phyloP scores from a whole-genome alignment of 1,140 invertebrate genomes.

The Cataglyphis hispanica region DNA sequence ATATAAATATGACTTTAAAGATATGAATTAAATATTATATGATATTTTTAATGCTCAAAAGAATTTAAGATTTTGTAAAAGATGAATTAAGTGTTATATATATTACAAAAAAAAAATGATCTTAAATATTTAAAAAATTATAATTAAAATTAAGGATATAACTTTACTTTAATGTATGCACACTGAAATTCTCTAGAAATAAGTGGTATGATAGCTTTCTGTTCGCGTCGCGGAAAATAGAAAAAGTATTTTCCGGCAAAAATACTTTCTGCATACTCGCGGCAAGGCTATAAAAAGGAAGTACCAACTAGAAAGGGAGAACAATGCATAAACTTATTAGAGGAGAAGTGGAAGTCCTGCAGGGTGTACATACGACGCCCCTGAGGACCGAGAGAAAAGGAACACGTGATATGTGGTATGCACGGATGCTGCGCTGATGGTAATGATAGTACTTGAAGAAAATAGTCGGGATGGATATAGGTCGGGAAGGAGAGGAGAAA shows the following conservation, averaged over 20 bases:
- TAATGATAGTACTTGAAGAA: constrained; percentile 54
- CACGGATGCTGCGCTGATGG: constrained; percentile 7
- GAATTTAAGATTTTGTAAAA: not conserved
- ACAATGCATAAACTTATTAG: constrained; percentile 65
- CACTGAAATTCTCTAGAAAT: not conserved
- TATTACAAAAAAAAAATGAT: not conserved
- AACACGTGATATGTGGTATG: not conserved
- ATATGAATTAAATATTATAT: not conserved
- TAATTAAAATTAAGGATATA: not conserved
- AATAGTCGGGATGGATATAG: not conserved
- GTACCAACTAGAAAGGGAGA: constrained; percentile 21
- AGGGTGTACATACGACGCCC: constrained; percentile 23
- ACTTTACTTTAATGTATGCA: not conserved
- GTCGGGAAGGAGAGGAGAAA: not conserved
- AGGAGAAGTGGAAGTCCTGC: constrained; percentile 27
- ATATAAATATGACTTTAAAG: not conserved
- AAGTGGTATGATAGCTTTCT: not conserved
- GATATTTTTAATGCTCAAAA: not conserved
- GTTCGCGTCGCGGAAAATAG: not conserved
- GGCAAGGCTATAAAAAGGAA: constrained; percentile 18
- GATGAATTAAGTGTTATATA: not conserved
- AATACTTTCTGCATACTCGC: constrained; percentile 2
- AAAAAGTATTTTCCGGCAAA: constrained; percentile 31
- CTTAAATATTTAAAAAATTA: not conserved
- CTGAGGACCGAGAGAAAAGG: not conserved